Evolutionary conservation across 1,140 invertebrate genomes (phyloP).

Genomic region (Delia radicum): DNA sequence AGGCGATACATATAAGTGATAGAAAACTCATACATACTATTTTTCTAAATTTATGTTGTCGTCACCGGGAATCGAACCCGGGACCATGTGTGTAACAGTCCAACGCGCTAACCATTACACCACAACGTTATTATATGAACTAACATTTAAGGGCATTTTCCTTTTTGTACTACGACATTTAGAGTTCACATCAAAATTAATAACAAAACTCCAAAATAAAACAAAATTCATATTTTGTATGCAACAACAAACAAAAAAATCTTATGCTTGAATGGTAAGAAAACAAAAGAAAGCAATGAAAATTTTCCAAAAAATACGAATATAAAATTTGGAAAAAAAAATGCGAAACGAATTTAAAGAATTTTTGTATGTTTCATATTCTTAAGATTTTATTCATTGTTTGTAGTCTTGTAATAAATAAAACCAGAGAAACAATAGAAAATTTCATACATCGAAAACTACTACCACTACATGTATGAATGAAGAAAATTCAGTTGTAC

Average conservation of each 20-base stretch:
- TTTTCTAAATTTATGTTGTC: too few relatives aligned
- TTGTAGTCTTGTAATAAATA: background rate
- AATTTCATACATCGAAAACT: background rate
- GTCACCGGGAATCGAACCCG: too few relatives aligned
- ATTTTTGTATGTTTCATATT: background rate
- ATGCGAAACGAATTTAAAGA: slow-evolving; percentile 11
- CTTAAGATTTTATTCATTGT: background rate
- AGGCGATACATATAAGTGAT: too few relatives aligned
- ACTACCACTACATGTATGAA: background rate
- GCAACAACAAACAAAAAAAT: background rate
- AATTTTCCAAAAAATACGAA: background rate
- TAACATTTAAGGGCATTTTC: too few relatives aligned
- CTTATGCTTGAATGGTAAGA: slow-evolving; percentile 8
- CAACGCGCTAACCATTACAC: too few relatives aligned
- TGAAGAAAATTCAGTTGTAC: background rate
- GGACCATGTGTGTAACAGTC: too few relatives aligned
- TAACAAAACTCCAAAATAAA: background rate
- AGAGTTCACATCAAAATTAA: too few relatives aligned
- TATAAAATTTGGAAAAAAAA: background rate
- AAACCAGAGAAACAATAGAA: background rate
- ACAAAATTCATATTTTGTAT: background rate
- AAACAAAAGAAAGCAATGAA: background rate
- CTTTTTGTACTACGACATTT: too few relatives aligned
- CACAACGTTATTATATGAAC: too few relatives aligned
- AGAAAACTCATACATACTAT: too few relatives aligned